Base-by-base conservation (phyloP, 2,888 invertebrate genomes). In the Drosophila aldrichi region DNA sequence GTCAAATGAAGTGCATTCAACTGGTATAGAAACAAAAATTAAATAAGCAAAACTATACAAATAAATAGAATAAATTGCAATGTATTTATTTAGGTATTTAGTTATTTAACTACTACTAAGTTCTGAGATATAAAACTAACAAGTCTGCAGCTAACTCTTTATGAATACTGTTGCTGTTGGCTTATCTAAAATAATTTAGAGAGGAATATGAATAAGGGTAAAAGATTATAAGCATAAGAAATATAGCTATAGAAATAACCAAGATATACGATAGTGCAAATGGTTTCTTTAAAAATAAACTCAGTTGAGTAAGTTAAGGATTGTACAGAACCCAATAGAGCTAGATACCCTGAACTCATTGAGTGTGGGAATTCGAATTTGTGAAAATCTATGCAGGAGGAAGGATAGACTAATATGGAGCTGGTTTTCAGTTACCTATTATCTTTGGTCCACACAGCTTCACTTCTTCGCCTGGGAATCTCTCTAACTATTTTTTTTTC, bases 1-100 rank as follows among this genome's bases (percentile, higher is more conserved):
- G 10, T 0, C 32, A 25, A 14, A 32, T 25, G 54, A 68, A 78
- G 77, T 77, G 59, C 73, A 80, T 68, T 80, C 71, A 78, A 77
- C 81, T 78, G 57, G 34, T 3, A 22, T 22, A n/a, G 7, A 32
- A 38, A 32, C 10, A 32, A 32, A 32, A 10, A 10, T 10, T 0
- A 10, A 10, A 0, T 32, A 32, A 8, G 2, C 32, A 9, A 32
- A 52, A 29, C 10, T 12, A 10, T 3, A 29, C 29, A 48, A 16
- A 16, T 14, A 22, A 44, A 44, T 7, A 4, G 3, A 22, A 14
- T 18, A n/a, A 40, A n/a, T 10, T 20, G 3, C 10, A 10, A 18
- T 18, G 1, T 18, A 34, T n/a, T n/a, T n/a, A n/a, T n/a, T n/a
- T n/a, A n/a, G 1, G 25, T 25, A 25, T 25, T 25, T 25, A 3